Evolutionary conservation across 1,140 invertebrate species (phyloP), one percentile per base, ranked within the genome.

Genomic region (Battus philenor): DNA sequence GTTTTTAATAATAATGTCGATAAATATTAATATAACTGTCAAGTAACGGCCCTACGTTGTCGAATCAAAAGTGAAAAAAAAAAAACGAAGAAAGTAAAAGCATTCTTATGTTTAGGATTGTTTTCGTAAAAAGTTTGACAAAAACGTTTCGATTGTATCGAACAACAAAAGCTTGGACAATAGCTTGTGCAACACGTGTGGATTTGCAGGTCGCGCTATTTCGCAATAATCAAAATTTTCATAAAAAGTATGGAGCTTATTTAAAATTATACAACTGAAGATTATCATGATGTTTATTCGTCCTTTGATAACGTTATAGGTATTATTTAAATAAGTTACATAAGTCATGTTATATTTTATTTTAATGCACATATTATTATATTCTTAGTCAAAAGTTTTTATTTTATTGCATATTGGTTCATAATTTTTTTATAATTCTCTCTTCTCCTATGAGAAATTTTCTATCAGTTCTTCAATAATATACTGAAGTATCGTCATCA

Each of bases 11-110:
- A n/a, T n/a, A n/a, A n/a, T n/a, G n/a, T n/a, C n/a, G n/a, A n/a
- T n/a, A n/a, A n/a, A n/a, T n/a, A n/a, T n/a, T n/a, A n/a, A n/a
- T n/a, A n/a, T n/a, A n/a, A n/a, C n/a, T n/a, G n/a, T n/a, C n/a
- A 20, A 20, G 18, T 6, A 20, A 20, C 18, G 6, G 18, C 18
- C 2, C 18, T 20, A 20, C 18, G 6, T 6, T 20, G 6, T 20
- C 18, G 18, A 6, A 20, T 3, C 18, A 20, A 20, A 20, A 20
- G 18, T 6, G 6, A 22, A 22, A 22, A 7, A 22, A 44, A 17
- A 47, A 47, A 44, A 48, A 44, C 16, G 60, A 67, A 67, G 71
- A 78, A 78, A 78, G 74, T 78, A 74, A 78, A 65, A 75, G 68
- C 62, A 51, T 71, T 70, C 50, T 61, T 53, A 33, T 63, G 60